Conservation (phyloP, 2,888 invertebrate species). For the Thecocarcelia acutangulata region DNA sequence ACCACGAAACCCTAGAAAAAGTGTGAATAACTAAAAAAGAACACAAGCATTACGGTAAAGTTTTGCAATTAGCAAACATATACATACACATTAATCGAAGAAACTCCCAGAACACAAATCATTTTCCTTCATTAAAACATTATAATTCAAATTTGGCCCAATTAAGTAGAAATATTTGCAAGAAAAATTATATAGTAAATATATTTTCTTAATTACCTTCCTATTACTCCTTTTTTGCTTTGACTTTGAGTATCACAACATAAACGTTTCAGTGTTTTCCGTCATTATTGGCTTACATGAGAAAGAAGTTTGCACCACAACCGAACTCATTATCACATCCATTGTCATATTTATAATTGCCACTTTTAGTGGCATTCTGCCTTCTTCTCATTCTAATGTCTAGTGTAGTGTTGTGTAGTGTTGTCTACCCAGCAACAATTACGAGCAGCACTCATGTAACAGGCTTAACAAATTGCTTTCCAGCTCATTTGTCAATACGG, state of each 20-base stretch:
- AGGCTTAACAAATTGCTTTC: constrained; percentile 70
- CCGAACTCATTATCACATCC: constrained; percentile 43
- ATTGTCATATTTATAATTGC: constrained; percentile 35
- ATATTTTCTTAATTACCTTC: too few species aligned
- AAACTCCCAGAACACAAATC: too few species aligned
- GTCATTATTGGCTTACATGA: constrained; percentile 56
- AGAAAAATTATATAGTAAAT: not conserved
- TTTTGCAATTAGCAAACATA: constrained; percentile 3
- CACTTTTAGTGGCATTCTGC: constrained; percentile 26
- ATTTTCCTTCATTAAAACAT: too few species aligned
- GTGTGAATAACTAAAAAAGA: not conserved
- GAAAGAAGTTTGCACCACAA: not conserved
- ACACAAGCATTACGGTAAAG: not conserved
- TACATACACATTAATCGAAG: too few species aligned
- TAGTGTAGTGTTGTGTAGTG: not conserved
- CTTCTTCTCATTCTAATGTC: constrained; percentile 22
- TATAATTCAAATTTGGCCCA: too few species aligned
- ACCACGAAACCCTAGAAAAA: constrained; percentile 63
- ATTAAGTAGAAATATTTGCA: not conserved
- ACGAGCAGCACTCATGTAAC: constrained; percentile 50
- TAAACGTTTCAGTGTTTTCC: constrained; percentile 63
- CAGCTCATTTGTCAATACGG: constrained; percentile 69
- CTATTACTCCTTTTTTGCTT: not conserved
- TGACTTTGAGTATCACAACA: constrained; percentile 56
- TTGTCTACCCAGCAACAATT: constrained; percentile 5